These are phyloP conservation scores for Ctenoplectra terminalis DNA, from an alignment of 1,140 invertebrate genomes.

Conservation along the genomic window DNA sequence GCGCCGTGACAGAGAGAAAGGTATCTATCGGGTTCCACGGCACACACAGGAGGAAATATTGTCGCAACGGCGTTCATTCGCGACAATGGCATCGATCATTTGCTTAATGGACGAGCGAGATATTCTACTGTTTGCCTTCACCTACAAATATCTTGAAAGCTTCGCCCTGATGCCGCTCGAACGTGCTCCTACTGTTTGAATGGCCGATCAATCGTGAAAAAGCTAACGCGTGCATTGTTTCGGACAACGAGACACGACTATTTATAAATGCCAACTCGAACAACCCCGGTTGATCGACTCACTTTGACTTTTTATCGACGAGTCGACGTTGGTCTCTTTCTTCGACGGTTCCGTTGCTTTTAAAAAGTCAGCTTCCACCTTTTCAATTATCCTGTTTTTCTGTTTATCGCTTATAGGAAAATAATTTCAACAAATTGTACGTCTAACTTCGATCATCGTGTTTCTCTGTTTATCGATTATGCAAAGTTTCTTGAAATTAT, in stretches of 20 bases:
- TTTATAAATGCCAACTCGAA: constrained; percentile 4
- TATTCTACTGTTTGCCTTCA: constrained; percentile 29
- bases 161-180: constrained; percentile 6
- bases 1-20: background rate
- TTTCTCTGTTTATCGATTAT: no score
- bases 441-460: no score
- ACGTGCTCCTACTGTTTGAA: constrained; percentile 13
- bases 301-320: background rate
- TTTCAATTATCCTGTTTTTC: no score
- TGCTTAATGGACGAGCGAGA: constrained; percentile 30
- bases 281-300: no score
- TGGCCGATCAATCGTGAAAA: constrained; percentile 31
- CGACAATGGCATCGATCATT: constrained; percentile 34
- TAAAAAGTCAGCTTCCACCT: no score
- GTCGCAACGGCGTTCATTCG: background rate
- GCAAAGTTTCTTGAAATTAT: no score
- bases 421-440: no score
- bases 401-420: no score
- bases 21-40: constrained; percentile 5
- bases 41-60: background rate
- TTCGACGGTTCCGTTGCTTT: no score
- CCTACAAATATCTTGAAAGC: constrained; percentile 41
- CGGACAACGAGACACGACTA: background rate
- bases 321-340: no score
- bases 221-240: constrained; percentile 23